Base-by-base conservation (phyloP, 1,140 invertebrate species). In the Neodiprion lecontei region DNA sequence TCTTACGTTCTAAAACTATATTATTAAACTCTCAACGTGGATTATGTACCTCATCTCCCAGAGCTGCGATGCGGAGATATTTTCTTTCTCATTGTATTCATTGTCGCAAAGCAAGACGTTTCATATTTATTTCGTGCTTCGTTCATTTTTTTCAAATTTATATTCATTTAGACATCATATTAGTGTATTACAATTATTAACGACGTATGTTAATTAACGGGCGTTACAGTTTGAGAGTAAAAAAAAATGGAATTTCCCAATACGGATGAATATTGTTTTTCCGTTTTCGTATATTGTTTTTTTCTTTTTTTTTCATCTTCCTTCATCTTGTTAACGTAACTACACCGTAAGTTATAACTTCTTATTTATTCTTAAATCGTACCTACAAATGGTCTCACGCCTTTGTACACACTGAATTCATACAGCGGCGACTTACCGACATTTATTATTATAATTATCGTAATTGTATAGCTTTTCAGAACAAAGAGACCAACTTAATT, bases 381-480 rank as follows among this genome's bases (percentile, higher is more conserved):
- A 40, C 28, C 28, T 40, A 40, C 1, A 61, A 12, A 11, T 61
- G 11, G 53, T 4, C 53, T 61, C 53, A 12, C 4, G 53, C 8
- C 53, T 61, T 61, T 61, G 53, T 61, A 61, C 53, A 61, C n/a
- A n/a, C 53, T 61, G 53, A 61, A 61, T 61, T n/a, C 11, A 61
- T 12, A n/a, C 3, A 2, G 53, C n/a, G 11, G n/a, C 53, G 53
- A 12, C n/a, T 61, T n/a, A 61, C n/a, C 53, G 53, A 61, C 53
- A n/a, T 61, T 61, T 17, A 17, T 61, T 61, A 61, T 8, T 17
- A 61, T 9, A 61, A 14, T 17, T 61, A 5, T 61, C 2, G 8
- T 40, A 40, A 40, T 40, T 40, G 5, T 40, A 40, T 40, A 40
- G 28, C n/a, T n/a, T 61, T 61, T 7, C 53, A 61, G 53, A 61